Conservation (phyloP, 2,797 vertebrate genomes). For the Pseudochromis fuscus region DNA sequence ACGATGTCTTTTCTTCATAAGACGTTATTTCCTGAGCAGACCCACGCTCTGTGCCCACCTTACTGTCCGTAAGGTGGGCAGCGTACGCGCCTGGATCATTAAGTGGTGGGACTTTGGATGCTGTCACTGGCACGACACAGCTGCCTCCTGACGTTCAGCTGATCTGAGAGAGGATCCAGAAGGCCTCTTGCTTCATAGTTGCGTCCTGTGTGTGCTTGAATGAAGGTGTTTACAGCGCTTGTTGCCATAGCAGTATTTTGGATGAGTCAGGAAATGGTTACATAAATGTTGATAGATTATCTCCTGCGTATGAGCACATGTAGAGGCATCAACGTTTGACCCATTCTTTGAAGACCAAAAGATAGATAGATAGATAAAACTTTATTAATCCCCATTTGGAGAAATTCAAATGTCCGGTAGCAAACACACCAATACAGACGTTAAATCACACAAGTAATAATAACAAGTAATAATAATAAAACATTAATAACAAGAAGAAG, state of each 20-base stretch:
- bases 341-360: not conserved
- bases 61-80: slow-evolving; percentile 15
- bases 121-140: slow-evolving; percentile 46
- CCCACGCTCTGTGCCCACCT: slow-evolving; percentile 22
- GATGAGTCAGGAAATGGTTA: slow-evolving; percentile 29
- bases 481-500: too few species aligned
- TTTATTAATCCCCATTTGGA: too few species aligned
- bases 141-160: slow-evolving; percentile 48
- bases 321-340: not conserved
- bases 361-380: too few species aligned
- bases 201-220: slow-evolving; percentile 37
- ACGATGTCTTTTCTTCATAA: slow-evolving; percentile 19
- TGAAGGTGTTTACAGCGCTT: slow-evolving; percentile 38
- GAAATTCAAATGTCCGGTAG: too few species aligned
- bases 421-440: too few species aligned
- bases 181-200: slow-evolving; percentile 52
- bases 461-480: too few species aligned
- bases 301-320: slow-evolving; percentile 4
- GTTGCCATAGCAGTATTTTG: slow-evolving; percentile 70
- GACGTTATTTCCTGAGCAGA: slow-evolving; percentile 6
- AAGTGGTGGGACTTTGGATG: slow-evolving; percentile 43
- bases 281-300: slow-evolving; percentile 44
- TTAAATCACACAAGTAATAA: too few species aligned
- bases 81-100: slow-evolving; percentile 13
- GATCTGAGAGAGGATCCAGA: slow-evolving; percentile 74